phyloP scores from a whole-genome alignment of 2,113 vertebrate genomes.

The Vanacampus margaritifer region DNA sequence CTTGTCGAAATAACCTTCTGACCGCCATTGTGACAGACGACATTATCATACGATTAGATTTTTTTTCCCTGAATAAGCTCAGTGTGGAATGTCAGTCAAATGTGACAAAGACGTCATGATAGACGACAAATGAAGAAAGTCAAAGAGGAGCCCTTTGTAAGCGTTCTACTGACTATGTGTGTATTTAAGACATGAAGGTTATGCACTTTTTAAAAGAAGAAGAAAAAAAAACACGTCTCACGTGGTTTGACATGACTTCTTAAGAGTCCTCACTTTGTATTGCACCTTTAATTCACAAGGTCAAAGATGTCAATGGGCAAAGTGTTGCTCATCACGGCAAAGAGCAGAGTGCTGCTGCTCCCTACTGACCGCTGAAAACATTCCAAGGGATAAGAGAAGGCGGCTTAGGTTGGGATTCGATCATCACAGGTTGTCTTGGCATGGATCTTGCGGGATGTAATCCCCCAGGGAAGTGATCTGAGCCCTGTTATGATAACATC shows the following conservation, averaged over 20 bases:
- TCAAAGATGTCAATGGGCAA: constrained; percentile 62
- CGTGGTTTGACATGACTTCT: constrained; percentile 29
- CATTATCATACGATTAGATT: constrained; percentile 35
- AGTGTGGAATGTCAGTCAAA: not conserved
- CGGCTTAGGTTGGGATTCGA: constrained; percentile 18
- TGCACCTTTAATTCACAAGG: constrained; percentile 57
- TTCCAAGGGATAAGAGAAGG: not conserved
- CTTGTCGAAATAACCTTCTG: constrained; percentile 57
- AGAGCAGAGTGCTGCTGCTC: constrained; percentile 66
- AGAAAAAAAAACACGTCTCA: constrained; percentile 4
- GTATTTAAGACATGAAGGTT: constrained; percentile 47
- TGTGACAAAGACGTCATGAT: not conserved
- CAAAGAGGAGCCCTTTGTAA: constrained; percentile 25
- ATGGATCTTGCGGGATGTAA: constrained; percentile 33
- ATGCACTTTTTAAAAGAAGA: constrained; percentile 22
- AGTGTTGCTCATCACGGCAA: constrained; percentile 46
- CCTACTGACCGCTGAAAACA: constrained; percentile 51
- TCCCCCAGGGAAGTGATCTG: constrained; percentile 40
- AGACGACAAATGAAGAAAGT: constrained; percentile 12
- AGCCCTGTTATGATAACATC: constrained; percentile 52
- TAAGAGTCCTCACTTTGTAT: constrained; percentile 34
- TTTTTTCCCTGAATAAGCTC: constrained; percentile 6
- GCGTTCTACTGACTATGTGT: constrained; percentile 14
- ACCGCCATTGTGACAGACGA: constrained; percentile 53
- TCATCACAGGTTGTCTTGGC: constrained; percentile 23